These are phyloP conservation scores for Dicyrtoma fusca DNA, from an alignment of 2,888 invertebrate species.

Conservation along the genomic window DNA sequence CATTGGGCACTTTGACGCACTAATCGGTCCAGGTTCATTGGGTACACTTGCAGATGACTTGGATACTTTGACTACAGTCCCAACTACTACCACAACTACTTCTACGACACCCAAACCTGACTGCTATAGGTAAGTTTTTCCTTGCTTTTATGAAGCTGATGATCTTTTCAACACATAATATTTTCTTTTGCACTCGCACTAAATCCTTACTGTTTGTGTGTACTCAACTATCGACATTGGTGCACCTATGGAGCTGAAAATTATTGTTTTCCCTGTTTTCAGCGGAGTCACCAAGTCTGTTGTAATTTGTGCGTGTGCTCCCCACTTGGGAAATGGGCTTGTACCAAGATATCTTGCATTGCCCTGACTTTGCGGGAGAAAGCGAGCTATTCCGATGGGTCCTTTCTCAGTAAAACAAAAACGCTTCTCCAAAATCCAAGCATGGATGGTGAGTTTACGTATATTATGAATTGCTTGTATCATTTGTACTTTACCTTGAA, in stretches of 20 bases:
- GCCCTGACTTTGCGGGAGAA: slow-evolving; percentile 54
- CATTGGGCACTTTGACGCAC: too few relatives aligned
- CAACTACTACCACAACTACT: slow-evolving; percentile 20
- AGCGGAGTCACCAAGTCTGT: slow-evolving; percentile 42
- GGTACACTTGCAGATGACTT: slow-evolving; percentile 24
- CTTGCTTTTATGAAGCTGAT: too few relatives aligned
- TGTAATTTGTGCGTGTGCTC: slow-evolving; percentile 55
- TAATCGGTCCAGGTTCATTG: too few relatives aligned
- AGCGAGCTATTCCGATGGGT: slow-evolving; percentile 53
- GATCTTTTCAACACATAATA: too few relatives aligned
- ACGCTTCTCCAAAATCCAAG: slow-evolving; percentile 50
- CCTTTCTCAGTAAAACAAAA: slow-evolving; percentile 46
- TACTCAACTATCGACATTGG: too few relatives aligned
- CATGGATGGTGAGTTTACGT: slow-evolving; percentile 54
- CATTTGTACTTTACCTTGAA: not conserved
- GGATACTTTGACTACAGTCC: slow-evolving; percentile 10
- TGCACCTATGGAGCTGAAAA: not conserved
- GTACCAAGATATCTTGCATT: slow-evolving; percentile 53
- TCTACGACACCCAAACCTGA: slow-evolving; percentile 38
- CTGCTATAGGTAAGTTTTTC: slow-evolving; percentile 28
- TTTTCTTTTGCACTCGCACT: too few relatives aligned
- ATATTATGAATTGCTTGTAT: not conserved
- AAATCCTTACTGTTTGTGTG: too few relatives aligned
- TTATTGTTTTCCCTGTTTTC: not conserved
- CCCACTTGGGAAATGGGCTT: slow-evolving; percentile 50